A percentile compares a stretch with the other conserved stretches of the same genome.
These are phyloP conservation scores for Pterobdella sp. DNA, from an alignment of 2,888 invertebrate genomes.

Conservation along the genomic window DNA sequence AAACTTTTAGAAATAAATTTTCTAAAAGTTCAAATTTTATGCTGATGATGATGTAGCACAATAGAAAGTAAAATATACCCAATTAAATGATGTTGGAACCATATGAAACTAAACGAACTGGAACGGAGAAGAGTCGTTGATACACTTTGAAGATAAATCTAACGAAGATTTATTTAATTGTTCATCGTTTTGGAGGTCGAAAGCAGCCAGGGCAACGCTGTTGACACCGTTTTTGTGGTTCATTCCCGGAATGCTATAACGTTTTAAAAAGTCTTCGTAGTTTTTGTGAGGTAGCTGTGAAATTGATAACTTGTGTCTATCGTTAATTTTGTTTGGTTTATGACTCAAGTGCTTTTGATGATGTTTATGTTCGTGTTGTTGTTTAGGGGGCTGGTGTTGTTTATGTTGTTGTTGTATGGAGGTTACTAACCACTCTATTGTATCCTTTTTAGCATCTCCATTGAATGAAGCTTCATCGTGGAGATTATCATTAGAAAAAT, in stretches of 20 bases:
- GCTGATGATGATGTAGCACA: too few relatives aligned
- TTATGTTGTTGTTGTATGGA: slow-evolving; percentile 3
- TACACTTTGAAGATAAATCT: background rate
- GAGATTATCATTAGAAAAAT: background rate
- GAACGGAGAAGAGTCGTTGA: slow-evolving; percentile 9
- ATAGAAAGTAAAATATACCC: too few relatives aligned
- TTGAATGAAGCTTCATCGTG: background rate
- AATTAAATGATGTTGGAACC: too few relatives aligned
- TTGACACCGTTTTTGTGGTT: slow-evolving; percentile 27
- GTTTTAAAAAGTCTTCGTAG: slow-evolving; percentile 15
- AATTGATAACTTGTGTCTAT: background rate
- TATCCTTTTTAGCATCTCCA: background rate
- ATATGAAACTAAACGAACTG: slow-evolving; percentile 16
- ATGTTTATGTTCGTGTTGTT: slow-evolving; percentile 7
- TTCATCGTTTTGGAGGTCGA: slow-evolving; percentile 28
- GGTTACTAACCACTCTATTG: background rate
- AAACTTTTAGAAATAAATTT: too few relatives aligned
- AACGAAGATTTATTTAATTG: slow-evolving; percentile 8
- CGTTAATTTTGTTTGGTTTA: background rate
- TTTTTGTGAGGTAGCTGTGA: slow-evolving; percentile 1
- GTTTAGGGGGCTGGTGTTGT: background rate
- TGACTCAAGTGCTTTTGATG: background rate
- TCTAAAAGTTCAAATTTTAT: too few relatives aligned
- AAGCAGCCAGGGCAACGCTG: slow-evolving; percentile 29
- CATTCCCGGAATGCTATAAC: slow-evolving; percentile 19